Evolutionary conservation across 1,140 invertebrate genomes (phyloP).

Genomic region (Drosophila mauritiana): DNA sequence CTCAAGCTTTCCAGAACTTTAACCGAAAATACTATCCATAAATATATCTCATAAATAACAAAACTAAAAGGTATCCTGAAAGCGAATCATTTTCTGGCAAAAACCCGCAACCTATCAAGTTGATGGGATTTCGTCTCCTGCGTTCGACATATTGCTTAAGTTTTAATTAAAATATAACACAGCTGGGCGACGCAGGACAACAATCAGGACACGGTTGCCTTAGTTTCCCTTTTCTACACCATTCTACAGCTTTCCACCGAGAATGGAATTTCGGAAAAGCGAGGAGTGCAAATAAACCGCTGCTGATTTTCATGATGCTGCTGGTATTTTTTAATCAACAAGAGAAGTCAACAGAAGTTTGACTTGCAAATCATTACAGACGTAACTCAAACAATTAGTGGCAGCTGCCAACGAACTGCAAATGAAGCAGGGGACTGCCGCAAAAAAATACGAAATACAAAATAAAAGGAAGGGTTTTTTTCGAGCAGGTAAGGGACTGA

Average conservation of each 20-base stretch:
- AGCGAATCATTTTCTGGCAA: neutral
- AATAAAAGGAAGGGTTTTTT: neutral
- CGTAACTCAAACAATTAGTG: constrained; percentile 83
- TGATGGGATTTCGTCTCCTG: constrained; percentile 7
- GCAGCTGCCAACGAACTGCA: constrained; percentile 68
- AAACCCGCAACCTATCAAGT: neutral
- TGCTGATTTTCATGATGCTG: constrained; percentile 28
- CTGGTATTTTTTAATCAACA: constrained; percentile 72
- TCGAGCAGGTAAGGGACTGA: constrained; percentile 18
- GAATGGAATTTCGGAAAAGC: constrained; percentile 42
- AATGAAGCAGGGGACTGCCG: constrained; percentile 44
- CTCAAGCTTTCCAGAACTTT: neutral
- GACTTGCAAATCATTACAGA: constrained; percentile 82
- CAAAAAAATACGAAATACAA: neutral
- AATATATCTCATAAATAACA: neutral
- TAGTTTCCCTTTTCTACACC: constrained; percentile 2
- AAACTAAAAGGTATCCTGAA: neutral
- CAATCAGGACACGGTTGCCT: constrained; percentile 42
- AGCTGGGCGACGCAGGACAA: constrained; percentile 49
- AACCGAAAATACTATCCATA: neutral
- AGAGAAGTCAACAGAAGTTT: constrained; percentile 77
- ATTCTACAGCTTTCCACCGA: constrained; percentile 35
- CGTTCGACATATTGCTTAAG: constrained; percentile 52
- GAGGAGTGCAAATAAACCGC: constrained; percentile 54
- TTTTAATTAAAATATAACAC: constrained; percentile 75